A percentile compares a stretch with the other conserved stretches of the same genome.
Evolutionary conservation across 2,113 vertebrate species (phyloP).

Genomic region (Cathartes aura): DNA sequence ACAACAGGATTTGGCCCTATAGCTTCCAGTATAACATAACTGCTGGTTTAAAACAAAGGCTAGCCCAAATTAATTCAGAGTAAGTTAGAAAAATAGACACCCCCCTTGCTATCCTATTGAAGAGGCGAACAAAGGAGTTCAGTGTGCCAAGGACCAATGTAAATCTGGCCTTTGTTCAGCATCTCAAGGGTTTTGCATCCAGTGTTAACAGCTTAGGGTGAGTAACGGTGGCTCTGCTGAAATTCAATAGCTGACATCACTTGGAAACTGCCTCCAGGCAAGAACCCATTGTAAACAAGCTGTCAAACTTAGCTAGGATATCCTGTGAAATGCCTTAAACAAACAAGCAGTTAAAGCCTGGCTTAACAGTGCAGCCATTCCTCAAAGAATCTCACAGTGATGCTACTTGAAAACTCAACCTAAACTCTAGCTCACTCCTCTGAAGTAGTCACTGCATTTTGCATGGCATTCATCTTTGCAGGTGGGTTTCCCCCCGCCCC

Average conservation of each 20-base stretch:
- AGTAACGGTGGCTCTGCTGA: not conserved
- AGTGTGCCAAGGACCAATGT: not conserved
- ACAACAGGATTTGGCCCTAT: not conserved
- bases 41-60: not conserved
- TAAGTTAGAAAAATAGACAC: not conserved
- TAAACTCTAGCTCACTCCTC: not conserved
- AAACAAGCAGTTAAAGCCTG: slow-evolving; percentile 24
- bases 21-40: not conserved
- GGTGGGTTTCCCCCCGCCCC: not conserved
- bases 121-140: too few species aligned
- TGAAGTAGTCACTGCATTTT: not conserved
- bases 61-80: not conserved
- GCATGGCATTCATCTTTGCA: not conserved
- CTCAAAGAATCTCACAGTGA: not conserved
- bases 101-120: not conserved
- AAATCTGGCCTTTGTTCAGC: not conserved
- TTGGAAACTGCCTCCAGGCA: slow-evolving; percentile 45
- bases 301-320: slow-evolving; percentile 50
- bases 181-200: not conserved
- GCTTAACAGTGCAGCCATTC: not conserved
- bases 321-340: slow-evolving; percentile 40
- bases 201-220: not conserved
- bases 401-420: not conserved
- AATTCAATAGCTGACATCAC: slow-evolving; percentile 49
- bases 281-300: slow-evolving; percentile 61